These are phyloP conservation scores for Todiramphus saurophagus DNA, from an alignment of 2,113 vertebrate species.

Conservation along the genomic window DNA sequence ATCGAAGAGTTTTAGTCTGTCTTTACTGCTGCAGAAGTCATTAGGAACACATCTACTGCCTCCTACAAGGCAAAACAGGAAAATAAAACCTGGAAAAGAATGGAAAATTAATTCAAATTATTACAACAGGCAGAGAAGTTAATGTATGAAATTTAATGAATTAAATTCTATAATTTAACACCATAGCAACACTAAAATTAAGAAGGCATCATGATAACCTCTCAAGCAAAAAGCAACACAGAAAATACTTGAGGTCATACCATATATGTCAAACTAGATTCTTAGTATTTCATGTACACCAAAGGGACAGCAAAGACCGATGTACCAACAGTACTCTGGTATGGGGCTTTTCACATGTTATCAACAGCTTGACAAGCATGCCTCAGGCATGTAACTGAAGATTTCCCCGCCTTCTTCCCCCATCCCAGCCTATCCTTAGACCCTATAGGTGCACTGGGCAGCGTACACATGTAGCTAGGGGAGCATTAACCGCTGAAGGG, in stretches of 20 bases:
- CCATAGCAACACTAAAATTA: neutral
- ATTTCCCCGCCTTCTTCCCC: neutral
- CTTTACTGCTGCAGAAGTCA: neutral
- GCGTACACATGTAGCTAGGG: neutral
- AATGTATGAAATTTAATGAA: neutral
- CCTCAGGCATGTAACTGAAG: neutral
- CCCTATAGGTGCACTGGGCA: neutral
- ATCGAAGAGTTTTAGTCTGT: neutral
- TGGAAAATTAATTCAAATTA: neutral
- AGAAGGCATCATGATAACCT: neutral
- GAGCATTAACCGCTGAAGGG: neutral
- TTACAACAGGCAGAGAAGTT: neutral
- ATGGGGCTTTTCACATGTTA: neutral
- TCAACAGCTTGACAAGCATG: neutral
- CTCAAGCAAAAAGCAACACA: neutral
- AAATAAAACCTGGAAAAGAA: neutral
- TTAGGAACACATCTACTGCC: neutral
- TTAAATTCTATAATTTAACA: neutral
- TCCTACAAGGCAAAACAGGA: neutral
- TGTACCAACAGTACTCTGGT: neutral
- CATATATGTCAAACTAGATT: neutral
- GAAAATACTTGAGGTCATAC: neutral
- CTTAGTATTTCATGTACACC: neutral
- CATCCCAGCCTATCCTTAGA: neutral
- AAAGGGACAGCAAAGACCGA: neutral